Evolutionary conservation across 1,140 invertebrate genomes (phyloP).

Genomic region (Augochlora pura): DNA sequence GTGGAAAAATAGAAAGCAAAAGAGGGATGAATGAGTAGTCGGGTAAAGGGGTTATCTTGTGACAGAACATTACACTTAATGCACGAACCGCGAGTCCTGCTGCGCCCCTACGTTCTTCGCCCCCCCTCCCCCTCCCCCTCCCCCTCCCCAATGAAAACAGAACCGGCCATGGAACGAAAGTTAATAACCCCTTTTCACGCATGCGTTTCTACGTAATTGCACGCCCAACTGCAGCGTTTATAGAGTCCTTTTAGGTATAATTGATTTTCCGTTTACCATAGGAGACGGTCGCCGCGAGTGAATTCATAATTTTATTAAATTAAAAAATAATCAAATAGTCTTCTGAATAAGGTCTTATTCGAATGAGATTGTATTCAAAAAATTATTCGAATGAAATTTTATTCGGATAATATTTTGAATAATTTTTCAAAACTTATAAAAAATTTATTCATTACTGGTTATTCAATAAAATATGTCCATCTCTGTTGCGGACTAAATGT

Average conservation of each 20-base stretch:
- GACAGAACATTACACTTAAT: constrained; percentile 60
- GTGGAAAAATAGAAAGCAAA: constrained; percentile 14
- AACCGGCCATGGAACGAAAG: constrained; percentile 46
- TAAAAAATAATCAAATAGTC: no score
- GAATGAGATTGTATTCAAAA: no score
- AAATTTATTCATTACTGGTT: no score
- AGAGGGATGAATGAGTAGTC: constrained; percentile 57
- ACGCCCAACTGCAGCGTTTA: background rate
- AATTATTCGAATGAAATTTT: no score
- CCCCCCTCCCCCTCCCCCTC: no score
- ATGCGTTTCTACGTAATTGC: constrained; percentile 39
- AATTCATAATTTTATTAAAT: no score
- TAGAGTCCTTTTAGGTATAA: background rate
- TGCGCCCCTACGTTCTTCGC: constrained; percentile 19
- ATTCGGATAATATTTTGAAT: no score
- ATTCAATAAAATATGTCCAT: no score
- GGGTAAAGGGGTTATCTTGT: constrained; percentile 54
- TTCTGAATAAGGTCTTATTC: no score
- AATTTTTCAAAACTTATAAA: no score
- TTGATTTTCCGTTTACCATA: background rate
- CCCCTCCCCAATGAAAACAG: constrained; percentile 53
- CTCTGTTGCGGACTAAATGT: no score
- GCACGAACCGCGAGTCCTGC: constrained; percentile 37
- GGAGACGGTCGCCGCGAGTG: no score
- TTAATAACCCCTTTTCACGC: constrained; percentile 61